Base-by-base conservation (phyloP, 2,113 vertebrate genomes). In the Pyxicephalus adspersus region DNA sequence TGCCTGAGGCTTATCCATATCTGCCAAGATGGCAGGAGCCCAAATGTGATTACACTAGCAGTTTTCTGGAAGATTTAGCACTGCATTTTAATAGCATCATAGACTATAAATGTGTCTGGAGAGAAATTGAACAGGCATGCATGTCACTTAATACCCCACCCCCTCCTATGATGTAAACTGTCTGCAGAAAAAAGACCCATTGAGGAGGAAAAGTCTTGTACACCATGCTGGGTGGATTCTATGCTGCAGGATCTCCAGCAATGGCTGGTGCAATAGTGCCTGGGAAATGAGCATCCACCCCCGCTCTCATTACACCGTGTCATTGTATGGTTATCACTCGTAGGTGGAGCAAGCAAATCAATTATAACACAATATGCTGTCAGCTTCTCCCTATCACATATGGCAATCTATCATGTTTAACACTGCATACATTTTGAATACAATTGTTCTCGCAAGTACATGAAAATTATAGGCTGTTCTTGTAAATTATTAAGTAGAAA, bases 1-100 rank as follows among this genome's bases (percentile, higher is more conserved):
- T 83, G 92, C 92, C 91, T 86, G 77, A 72, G 92, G 92, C 90
- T 85, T 87, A 90, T 76, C 83, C 75, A 82, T 91, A 87, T 78
- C 87, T 92, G 91, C 92, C 92, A 92, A 88, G 84, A 86, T 92
- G 90, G 92, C 92, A 90, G 80, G 75, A 84, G 84, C 89, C 93
- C 91, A 92, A 91, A 90, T 88, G 85, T 86, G 90, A 91, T 94
- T 90, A 91, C 79, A 87, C 89, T 87, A 89, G 86, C 87, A 86
- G 79, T 86, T 86, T 88, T 83, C 83, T 86, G 80, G 84, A 86
- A 90, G 84, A 84, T 90, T 92, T 88, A 89, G 87, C 86, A 65
- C 79, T 73, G 79, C 68, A 82, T 82, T 82, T 75, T 82, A 82
- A 82, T 82, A 82, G 80, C 80, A 75, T 82, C 71, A 75, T 82